phyloP scores from a whole-genome alignment of 1,140 invertebrate species.

The Listronotus oregonensis region DNA sequence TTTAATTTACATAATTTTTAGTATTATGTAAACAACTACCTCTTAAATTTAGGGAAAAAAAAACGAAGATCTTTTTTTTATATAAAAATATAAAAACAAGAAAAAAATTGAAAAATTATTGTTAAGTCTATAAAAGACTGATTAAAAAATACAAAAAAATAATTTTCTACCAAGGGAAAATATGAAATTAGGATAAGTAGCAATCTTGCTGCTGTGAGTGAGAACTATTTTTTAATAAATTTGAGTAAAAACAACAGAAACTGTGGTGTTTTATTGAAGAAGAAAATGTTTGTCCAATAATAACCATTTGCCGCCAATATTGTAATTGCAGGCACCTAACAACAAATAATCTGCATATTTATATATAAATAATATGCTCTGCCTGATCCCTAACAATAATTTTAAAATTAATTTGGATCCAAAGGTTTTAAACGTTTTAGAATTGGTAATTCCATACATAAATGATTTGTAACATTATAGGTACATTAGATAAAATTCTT shows the following conservation, averaged over 20 bases:
- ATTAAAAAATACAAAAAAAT: constrained; percentile 16
- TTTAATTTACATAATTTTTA: constrained; percentile 14
- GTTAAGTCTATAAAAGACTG: constrained; percentile 9
- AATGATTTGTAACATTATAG: too few species aligned
- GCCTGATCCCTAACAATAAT: too few species aligned
- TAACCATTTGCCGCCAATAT: constrained; percentile 14
- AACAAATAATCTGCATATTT: too few species aligned
- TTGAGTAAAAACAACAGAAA: constrained; percentile 13
- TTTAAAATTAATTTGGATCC: too few species aligned
- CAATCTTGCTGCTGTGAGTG: constrained; percentile 30
- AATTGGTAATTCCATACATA: too few species aligned
- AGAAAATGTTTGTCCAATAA: background rate
- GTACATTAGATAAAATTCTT: too few species aligned
- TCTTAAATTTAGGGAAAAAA: constrained; percentile 20
- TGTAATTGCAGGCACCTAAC: too few species aligned
- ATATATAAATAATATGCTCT: too few species aligned
- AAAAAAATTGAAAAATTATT: constrained; percentile 26
- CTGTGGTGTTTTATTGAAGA: constrained; percentile 30
- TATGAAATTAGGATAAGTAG: constrained; percentile 21
- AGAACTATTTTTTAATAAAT: constrained; percentile 36
- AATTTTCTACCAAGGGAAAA: constrained; percentile 8
- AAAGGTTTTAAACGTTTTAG: too few species aligned
- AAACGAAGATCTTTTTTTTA: constrained; percentile 16
- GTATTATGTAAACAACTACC: constrained; percentile 29
- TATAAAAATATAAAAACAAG: constrained; percentile 19